Conservation (phyloP, 2,113 vertebrate species). For the Eclectus roratus region DNA sequence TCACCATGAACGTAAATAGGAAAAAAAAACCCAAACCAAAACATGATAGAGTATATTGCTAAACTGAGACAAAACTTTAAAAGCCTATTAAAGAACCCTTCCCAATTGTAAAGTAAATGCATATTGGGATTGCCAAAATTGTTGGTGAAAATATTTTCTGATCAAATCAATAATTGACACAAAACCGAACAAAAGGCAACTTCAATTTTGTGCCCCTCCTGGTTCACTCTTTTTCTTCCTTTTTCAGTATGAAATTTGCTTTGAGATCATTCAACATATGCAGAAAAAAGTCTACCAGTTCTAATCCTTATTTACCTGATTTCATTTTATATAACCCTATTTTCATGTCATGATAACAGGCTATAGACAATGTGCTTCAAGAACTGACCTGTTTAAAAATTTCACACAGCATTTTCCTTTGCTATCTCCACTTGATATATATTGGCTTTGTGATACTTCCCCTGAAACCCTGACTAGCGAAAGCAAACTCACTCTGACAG, state of each 20-base stretch:
- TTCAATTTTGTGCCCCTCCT: background rate
- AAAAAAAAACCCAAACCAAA: background rate
- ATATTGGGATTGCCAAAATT: background rate
- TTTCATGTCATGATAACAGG: background rate
- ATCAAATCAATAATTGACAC: background rate
- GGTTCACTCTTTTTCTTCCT: background rate
- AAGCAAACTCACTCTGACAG: slow-evolving; percentile 54
- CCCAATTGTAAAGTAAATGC: background rate
- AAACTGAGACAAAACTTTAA: background rate
- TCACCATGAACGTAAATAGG: background rate
- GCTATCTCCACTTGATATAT: background rate
- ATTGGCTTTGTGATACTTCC: slow-evolving; percentile 16
- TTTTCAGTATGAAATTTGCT: background rate
- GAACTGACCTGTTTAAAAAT: background rate
- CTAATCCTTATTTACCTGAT: background rate
- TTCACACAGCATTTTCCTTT: background rate
- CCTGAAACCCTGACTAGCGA: slow-evolving; percentile 26
- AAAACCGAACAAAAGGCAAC: background rate
- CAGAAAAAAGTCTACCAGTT: background rate
- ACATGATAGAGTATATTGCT: too few relatives aligned
- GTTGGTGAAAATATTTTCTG: background rate
- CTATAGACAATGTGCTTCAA: background rate
- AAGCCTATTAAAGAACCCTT: background rate
- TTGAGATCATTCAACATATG: background rate
- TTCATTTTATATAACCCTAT: background rate